Conservation (phyloP, 2,888 invertebrate species). For the Thecocarcelia acutangulata region DNA sequence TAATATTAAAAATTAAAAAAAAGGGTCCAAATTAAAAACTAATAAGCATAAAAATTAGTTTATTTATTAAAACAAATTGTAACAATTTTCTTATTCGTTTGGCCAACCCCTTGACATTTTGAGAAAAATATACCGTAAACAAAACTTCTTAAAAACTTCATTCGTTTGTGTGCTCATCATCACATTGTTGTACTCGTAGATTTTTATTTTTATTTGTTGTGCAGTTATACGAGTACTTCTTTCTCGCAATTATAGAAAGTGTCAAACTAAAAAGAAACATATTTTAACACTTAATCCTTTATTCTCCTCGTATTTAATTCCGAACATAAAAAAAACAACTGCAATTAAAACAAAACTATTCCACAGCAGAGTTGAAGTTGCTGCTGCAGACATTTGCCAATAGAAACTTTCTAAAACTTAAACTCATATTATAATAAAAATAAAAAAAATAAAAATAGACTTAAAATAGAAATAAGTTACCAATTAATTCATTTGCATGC, state of each 20-base stretch:
- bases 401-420: slow-evolving; percentile 47
- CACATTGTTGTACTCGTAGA: not conserved
- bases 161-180: no score
- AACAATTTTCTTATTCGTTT: no score
- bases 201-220: not conserved
- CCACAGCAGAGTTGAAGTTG: not conserved
- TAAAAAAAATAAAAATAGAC: slow-evolving; percentile 7
- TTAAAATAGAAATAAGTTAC: slow-evolving; percentile 61
- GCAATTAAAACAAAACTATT: slow-evolving; percentile 14
- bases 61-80: no score
- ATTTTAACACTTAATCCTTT: slow-evolving; percentile 66
- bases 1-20: no score
- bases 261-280: slow-evolving; percentile 54
- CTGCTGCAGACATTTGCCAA: slow-evolving; percentile 43
- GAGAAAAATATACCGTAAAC: no score
- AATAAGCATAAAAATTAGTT: no score
- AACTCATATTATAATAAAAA: not conserved
- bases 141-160: no score
- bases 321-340: slow-evolving; percentile 18
- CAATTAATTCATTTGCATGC: slow-evolving; percentile 75
- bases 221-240: not conserved
- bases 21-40: no score
- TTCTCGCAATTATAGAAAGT: slow-evolving; percentile 38
- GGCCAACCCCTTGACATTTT: no score
- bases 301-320: slow-evolving; percentile 18